Conservation (phyloP, 2,888 invertebrate genomes). For the Gryllus longicercus region DNA sequence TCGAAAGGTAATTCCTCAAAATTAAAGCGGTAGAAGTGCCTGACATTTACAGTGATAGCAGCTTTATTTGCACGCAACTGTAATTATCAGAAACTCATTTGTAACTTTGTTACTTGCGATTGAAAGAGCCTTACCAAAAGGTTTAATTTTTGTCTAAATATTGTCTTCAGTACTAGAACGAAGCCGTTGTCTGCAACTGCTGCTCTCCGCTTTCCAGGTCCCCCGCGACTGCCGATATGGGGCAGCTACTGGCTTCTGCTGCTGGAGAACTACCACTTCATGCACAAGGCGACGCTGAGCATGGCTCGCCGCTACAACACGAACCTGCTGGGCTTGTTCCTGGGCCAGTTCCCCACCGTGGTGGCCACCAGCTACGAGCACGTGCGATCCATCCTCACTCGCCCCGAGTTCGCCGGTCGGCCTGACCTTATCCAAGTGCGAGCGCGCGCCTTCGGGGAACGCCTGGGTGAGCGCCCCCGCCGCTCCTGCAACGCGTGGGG, state of each 20-base stretch:
- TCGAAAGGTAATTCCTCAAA: too few species aligned
- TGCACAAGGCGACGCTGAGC: constrained; percentile 52
- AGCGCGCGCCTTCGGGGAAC: constrained; percentile 52
- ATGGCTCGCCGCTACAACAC: constrained; percentile 58
- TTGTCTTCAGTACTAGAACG: too few species aligned
- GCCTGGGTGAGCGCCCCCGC: constrained; percentile 51
- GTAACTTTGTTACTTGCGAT: too few species aligned
- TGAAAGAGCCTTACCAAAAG: too few species aligned
- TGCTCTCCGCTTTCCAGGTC: constrained; percentile 48
- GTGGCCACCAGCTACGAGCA: constrained; percentile 38
- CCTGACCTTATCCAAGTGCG: constrained; percentile 52
- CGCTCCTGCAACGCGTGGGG: too few species aligned
- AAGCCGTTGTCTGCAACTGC: too few species aligned
- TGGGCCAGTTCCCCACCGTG: constrained; percentile 51
- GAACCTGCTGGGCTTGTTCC: constrained; percentile 56
- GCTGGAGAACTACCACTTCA: constrained; percentile 52
- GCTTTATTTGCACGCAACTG: too few species aligned
- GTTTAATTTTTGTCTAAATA: too few species aligned
- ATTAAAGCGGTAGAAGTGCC: too few species aligned
- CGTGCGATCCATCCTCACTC: constrained; percentile 59
- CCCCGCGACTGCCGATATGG: constrained; percentile 59
- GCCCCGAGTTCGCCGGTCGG: constrained; percentile 60
- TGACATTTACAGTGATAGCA: too few species aligned
- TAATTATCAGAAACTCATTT: too few species aligned
- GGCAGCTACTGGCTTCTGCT: constrained; percentile 61